Conservation (phyloP, 2,888 invertebrate species). For the Leptinotarsa rubiginosa region DNA sequence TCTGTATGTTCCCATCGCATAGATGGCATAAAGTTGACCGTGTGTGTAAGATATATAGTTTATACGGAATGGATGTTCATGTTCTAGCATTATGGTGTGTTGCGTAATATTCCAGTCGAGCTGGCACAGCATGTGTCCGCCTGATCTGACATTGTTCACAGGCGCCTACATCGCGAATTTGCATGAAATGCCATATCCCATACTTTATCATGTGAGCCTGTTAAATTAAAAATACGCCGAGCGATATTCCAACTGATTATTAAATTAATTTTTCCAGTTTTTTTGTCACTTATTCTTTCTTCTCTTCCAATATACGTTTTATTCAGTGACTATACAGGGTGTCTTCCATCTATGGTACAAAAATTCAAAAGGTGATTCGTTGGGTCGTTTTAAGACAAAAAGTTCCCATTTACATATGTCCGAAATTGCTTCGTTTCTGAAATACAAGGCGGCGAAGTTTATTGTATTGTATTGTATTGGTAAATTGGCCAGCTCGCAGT, state of each 20-base stretch:
- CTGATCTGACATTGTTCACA: conserved; percentile 22
- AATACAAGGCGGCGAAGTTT: too few species aligned
- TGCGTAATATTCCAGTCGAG: conserved; percentile 20
- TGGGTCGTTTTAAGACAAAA: too few species aligned
- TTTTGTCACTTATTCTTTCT: too few species aligned
- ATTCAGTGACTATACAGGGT: too few species aligned
- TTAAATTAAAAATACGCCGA: conserved; percentile 2
- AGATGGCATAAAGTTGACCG: background rate
- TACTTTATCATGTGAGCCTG: conserved; percentile 19
- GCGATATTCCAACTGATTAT: background rate
- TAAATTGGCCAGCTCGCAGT: too few species aligned
- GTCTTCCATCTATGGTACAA: too few species aligned
- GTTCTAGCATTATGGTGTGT: conserved; percentile 20
- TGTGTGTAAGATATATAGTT: conserved; percentile 1
- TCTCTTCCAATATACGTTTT: too few species aligned
- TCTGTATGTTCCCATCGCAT: background rate
- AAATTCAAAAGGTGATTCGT: too few species aligned
- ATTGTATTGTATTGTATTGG: too few species aligned
- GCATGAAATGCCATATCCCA: conserved; percentile 18
- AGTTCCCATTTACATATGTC: too few species aligned
- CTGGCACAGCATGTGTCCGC: conserved; percentile 22
- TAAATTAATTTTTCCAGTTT: too few species aligned
- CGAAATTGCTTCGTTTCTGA: too few species aligned
- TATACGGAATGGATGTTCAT: background rate
- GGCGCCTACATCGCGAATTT: conserved; percentile 21